Evolutionary conservation across 2,113 vertebrate genomes (phyloP).

Genomic region (Xerus inauris): DNA sequence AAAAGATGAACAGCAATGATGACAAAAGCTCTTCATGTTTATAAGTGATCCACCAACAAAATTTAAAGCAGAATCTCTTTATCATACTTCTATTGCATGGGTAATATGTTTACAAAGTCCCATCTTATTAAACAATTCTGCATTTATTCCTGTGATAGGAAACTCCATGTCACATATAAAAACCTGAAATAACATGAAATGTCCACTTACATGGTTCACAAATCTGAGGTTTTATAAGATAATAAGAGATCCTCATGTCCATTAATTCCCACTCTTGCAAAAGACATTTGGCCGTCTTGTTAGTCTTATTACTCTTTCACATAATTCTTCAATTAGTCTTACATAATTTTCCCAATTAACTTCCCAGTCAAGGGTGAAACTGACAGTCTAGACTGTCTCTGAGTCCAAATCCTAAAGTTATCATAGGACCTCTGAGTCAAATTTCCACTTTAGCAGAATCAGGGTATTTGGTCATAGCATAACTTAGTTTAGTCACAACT

Average conservation of each 20-base stretch:
- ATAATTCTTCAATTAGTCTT: not conserved
- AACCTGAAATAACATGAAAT: not conserved
- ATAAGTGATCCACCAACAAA: not conserved
- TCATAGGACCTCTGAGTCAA: not conserved
- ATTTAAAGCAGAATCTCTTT: not conserved
- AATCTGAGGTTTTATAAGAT: not conserved
- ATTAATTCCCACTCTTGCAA: not conserved
- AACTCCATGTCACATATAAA: not conserved
- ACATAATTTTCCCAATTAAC: not conserved
- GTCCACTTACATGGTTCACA: not conserved
- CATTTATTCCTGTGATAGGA: not conserved
- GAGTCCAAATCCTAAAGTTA: not conserved
- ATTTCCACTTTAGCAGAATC: not conserved
- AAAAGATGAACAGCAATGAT: not conserved
- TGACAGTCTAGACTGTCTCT: not conserved
- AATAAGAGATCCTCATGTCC: not conserved
- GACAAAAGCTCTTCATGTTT: not conserved
- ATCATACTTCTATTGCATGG: not conserved
- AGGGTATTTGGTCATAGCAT: not conserved
- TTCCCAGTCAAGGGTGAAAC: not conserved
- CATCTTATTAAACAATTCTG: not conserved
- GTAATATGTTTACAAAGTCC: not conserved
- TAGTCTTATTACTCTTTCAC: not conserved
- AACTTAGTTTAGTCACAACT: not conserved
- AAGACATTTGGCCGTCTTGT: no score